Evolutionary conservation across 35 echinoderm and acorn worm species (phyloP).

Genomic region (Apostichopus parvimensis): DNA sequence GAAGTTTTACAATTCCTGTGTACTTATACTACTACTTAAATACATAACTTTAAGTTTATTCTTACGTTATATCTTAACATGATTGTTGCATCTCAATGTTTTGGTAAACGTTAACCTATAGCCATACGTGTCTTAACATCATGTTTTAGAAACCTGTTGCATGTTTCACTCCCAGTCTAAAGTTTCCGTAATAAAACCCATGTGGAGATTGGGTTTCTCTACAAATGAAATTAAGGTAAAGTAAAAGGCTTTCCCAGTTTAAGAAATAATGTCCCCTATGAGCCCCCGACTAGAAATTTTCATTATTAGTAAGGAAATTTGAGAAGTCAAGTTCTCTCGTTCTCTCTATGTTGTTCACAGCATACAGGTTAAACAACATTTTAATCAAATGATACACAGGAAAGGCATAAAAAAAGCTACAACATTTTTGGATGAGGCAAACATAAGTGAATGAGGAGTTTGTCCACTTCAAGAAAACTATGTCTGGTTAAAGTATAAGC

Average conservation of each 20-base stretch:
- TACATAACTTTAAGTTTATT: no score
- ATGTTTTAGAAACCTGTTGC: not conserved
- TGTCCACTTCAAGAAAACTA: not conserved
- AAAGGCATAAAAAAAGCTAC: no score
- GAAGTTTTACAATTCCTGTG: no score
- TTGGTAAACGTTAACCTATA: no score
- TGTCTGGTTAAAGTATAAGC: no score
- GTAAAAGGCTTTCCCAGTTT: not conserved
- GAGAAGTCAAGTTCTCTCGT: not conserved
- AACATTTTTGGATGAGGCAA: not conserved
- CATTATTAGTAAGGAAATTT: slow-evolving; percentile 10
- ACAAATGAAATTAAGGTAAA: not conserved
- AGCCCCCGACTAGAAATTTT: not conserved
- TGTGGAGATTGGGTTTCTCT: not conserved
- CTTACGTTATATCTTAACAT: no score
- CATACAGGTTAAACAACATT: not conserved
- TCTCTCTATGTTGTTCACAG: not conserved
- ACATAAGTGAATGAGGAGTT: no score
- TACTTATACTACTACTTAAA: no score
- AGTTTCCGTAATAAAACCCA: not conserved
- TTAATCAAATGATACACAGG: no score
- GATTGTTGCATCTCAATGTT: no score
- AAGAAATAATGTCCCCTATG: not conserved
- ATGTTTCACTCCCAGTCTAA: not conserved
- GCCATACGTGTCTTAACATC: no score